Conservation (phyloP, 1,140 invertebrate species). For the Aethina tumida region DNA sequence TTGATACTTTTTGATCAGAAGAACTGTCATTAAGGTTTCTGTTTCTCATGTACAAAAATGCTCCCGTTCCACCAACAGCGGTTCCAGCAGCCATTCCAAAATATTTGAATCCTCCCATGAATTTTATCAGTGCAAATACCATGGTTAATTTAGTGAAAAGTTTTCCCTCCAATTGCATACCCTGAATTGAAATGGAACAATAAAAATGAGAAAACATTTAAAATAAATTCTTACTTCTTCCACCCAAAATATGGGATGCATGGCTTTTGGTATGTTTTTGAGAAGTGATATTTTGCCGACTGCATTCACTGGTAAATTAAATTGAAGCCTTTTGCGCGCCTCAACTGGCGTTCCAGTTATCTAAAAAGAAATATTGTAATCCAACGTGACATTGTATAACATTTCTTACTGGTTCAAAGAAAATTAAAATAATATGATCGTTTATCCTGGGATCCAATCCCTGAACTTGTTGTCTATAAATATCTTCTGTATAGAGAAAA, state of each 20-base stretch:
- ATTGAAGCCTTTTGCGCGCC: constrained; percentile 59
- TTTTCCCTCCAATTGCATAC: no score
- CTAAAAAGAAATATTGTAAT: constrained; percentile 13
- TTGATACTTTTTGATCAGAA: no score
- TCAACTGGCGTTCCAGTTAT: constrained; percentile 40
- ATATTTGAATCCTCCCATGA: no score
- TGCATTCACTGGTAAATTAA: constrained; percentile 53
- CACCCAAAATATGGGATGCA: constrained; percentile 65
- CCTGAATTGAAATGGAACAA: no score
- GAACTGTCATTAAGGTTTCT: no score
- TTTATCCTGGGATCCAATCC: constrained; percentile 60
- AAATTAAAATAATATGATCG: constrained; percentile 59
- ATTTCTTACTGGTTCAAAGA: constrained; percentile 61
- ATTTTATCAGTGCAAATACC: no score
- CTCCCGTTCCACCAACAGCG: no score
- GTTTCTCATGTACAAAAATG: no score
- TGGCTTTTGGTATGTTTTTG: constrained; percentile 46
- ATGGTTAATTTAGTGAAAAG: no score
- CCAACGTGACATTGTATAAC: background rate
- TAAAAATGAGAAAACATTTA: no score
- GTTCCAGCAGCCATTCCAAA: no score
- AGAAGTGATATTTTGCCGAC: constrained; percentile 53
- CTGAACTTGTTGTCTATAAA: constrained; percentile 48
- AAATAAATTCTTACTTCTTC: constrained; percentile 64
- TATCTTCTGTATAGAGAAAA: constrained; percentile 60